Percentiles rank a stretch among this genome's conserved stretches.
Evolutionary conservation across 2,888 invertebrate genomes (phyloP).

Genomic region (Teleiodes luculella): DNA sequence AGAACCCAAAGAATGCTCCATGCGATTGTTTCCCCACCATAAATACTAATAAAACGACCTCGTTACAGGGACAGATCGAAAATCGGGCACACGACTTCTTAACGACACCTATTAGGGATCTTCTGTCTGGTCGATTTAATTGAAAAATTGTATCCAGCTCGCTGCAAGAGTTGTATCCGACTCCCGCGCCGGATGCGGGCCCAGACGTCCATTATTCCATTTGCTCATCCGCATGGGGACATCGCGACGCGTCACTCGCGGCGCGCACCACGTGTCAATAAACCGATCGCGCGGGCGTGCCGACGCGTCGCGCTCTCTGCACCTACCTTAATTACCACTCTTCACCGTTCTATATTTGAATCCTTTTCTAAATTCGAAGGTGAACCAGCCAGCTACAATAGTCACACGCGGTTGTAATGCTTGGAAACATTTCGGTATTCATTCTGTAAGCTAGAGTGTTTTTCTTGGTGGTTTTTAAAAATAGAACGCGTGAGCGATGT

Average conservation of each 20-base stretch:
- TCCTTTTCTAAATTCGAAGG: constrained; percentile 44
- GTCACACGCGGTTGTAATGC: constrained; percentile 33
- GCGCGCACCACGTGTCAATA: constrained; percentile 61
- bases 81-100: constrained; percentile 78
- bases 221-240: constrained; percentile 77
- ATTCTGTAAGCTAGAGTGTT: constrained; percentile 52
- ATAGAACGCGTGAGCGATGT: constrained; percentile 61
- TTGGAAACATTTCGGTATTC: constrained; percentile 44
- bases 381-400: constrained; percentile 34
- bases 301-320: constrained; percentile 28
- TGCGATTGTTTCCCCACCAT: constrained; percentile 69
- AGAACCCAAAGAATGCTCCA: constrained; percentile 50
- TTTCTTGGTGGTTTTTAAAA: constrained; percentile 59
- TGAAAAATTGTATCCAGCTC: constrained; percentile 78
- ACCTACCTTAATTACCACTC: constrained; percentile 46
- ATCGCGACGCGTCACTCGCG: constrained; percentile 28
- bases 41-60: constrained; percentile 76
- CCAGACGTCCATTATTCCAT: constrained; percentile 78
- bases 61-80: constrained; percentile 75
- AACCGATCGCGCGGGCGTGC: constrained; percentile 50
- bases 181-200: constrained; percentile 76
- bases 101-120: constrained; percentile 78
- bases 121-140: constrained; percentile 77
- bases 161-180: constrained; percentile 75
- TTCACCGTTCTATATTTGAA: constrained; percentile 57